A percentile compares a stretch with the other conserved stretches of the same genome.
Conservation (phyloP, 2,888 invertebrate species). For the Gordius sp. region DNA sequence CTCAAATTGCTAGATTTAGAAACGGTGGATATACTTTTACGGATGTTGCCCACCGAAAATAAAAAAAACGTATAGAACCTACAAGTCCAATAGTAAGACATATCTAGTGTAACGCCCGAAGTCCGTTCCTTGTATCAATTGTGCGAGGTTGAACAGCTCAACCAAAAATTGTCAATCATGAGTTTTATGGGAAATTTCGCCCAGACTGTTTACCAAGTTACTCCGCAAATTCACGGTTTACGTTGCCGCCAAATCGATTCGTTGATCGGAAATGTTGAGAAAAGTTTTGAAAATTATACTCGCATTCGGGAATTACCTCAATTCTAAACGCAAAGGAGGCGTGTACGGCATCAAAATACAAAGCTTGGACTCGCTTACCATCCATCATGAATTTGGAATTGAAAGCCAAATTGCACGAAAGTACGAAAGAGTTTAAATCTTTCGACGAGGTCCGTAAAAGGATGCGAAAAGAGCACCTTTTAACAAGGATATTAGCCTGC, state of each 20-base stretch:
- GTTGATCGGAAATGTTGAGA: constrained; percentile 57
- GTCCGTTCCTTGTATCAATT: constrained; percentile 30
- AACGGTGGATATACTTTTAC: constrained; percentile 72
- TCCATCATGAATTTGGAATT: no score
- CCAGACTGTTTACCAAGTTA: constrained; percentile 64
- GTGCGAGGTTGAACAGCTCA: constrained; percentile 68
- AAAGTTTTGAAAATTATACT: constrained; percentile 69
- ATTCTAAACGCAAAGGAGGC: constrained; percentile 79
- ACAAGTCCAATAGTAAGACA: constrained; percentile 31
- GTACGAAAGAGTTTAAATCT: no score
- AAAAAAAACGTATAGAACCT: constrained; percentile 22
- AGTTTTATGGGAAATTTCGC: constrained; percentile 84
- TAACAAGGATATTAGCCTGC: no score
- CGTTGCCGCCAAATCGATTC: constrained; percentile 67
- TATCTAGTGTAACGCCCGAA: constrained; percentile 8
- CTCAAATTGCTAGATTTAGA: constrained; percentile 60
- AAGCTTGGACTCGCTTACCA: constrained; percentile 63
- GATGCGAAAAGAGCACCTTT: no score
- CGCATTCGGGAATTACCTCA: constrained; percentile 93
- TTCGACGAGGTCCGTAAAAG: no score
- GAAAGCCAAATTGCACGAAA: no score
- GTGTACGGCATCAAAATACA: constrained; percentile 94
- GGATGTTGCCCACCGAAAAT: constrained; percentile 72
- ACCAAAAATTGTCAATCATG: constrained; percentile 78
- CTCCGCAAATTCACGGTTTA: constrained; percentile 84